Percentiles rank a stretch among this genome's conserved stretches.
phyloP scores from a whole-genome alignment of 2,888 invertebrate species.

The Oasisia sp. region DNA sequence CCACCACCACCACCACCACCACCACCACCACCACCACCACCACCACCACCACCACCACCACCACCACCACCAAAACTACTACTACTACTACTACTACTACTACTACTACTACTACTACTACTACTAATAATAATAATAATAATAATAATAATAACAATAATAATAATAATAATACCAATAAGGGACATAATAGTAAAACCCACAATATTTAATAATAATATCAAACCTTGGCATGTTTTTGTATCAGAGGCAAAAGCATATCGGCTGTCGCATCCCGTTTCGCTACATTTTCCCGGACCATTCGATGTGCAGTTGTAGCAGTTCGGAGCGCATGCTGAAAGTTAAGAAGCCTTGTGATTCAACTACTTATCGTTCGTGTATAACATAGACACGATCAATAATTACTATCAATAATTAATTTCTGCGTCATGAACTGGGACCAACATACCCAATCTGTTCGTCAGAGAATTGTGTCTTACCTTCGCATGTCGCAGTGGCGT shows the following conservation, averaged over 20 bases:
- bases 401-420: no score
- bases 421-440: not conserved
- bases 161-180: no score
- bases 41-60: no score
- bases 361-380: not conserved
- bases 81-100: no score
- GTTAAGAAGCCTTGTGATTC: not conserved
- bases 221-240: not conserved
- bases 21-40: no score
- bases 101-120: no score
- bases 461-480: not conserved
- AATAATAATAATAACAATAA: no score
- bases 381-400: not conserved
- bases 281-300: not conserved
- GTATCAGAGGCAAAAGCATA: not conserved
- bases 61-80: no score
- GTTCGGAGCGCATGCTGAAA: not conserved
- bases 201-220: not conserved
- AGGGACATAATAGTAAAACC: no score
- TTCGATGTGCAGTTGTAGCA: not conserved
- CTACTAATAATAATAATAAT: no score
- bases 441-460: no score
- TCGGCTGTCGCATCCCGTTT: not conserved
- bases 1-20: no score
- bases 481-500: not conserved